Percentiles rank a stretch among this genome's conserved stretches.
Conservation (phyloP, 1,140 invertebrate species). For the Lysiphlebus fabarum region DNA sequence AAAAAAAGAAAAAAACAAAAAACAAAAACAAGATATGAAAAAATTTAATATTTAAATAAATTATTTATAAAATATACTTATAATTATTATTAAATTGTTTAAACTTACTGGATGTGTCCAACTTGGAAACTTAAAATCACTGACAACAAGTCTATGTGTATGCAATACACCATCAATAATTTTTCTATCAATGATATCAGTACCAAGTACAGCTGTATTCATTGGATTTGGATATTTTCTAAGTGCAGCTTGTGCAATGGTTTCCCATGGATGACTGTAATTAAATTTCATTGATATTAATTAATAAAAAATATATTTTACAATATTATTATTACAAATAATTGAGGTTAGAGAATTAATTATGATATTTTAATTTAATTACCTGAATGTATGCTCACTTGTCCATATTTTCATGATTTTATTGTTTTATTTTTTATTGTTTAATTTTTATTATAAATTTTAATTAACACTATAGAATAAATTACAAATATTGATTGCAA, state of each 20-base stretch:
- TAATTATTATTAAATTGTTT: no score
- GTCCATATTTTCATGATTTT: constrained; percentile 70
- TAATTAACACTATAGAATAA: no score
- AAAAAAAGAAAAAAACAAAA: no score
- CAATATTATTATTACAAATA: neutral
- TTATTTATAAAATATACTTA: no score
- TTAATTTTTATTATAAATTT: no score
- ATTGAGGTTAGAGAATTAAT: neutral
- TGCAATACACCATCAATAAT: constrained; percentile 82
- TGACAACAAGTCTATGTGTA: constrained; percentile 90
- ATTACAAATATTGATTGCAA: no score
- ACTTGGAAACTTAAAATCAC: constrained; percentile 88
- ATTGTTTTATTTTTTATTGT: no score
- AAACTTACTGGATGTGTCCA: constrained; percentile 89
- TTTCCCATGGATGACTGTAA: constrained; percentile 93
- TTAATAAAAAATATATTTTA: neutral
- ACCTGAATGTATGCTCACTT: constrained; percentile 70
- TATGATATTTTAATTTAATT: constrained; percentile 38
- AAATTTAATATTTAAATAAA: no score
- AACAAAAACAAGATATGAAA: no score
- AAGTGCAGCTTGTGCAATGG: constrained; percentile 93
- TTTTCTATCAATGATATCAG: constrained; percentile 91
- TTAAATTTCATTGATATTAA: no score
- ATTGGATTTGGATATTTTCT: constrained; percentile 99
- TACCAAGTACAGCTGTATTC: constrained; percentile 90